These are phyloP conservation scores for Sebastes elongatus DNA, from an alignment of 2,797 vertebrate species.

Conservation along the genomic window DNA sequence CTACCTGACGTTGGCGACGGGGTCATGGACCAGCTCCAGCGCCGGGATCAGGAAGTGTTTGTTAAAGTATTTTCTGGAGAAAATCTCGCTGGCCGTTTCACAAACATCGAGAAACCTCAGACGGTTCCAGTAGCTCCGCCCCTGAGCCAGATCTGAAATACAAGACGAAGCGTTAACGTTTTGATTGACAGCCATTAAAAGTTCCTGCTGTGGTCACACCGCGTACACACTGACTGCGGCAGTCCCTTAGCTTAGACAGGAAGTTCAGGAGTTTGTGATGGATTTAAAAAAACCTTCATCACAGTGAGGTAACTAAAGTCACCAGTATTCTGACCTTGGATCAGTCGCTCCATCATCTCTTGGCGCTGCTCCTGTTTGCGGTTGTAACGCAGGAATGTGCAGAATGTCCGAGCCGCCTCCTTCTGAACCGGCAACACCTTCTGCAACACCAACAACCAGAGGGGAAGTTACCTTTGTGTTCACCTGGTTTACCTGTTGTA, in stretches of 20 bases:
- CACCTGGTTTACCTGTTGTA: neutral
- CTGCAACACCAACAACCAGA: constrained; percentile 70
- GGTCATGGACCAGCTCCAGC: constrained; percentile 92
- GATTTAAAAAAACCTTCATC: neutral
- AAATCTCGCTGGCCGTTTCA: constrained; percentile 93
- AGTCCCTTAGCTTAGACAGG: neutral
- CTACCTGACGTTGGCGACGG: constrained; percentile 95
- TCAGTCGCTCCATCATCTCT: constrained; percentile 91
- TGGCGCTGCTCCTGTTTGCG: constrained; percentile 94
- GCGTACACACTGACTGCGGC: too few species aligned
- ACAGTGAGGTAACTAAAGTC: neutral
- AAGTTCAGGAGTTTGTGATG: neutral
- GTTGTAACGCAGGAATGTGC: constrained; percentile 92
- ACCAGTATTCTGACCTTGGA: constrained; percentile 85
- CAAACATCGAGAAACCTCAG: constrained; percentile 94
- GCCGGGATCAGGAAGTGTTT: constrained; percentile 92
- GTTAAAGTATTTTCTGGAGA: constrained; percentile 96
- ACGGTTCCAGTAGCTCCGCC: constrained; percentile 95
- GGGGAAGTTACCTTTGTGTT: neutral
- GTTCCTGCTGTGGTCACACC: neutral
- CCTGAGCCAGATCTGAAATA: constrained; percentile 89
- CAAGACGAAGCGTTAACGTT: neutral
- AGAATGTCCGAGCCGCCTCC: constrained; percentile 92
- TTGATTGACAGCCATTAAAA: neutral
- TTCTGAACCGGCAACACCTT: constrained; percentile 94